Base-by-base conservation (phyloP, 2,888 invertebrate species). In the Callyntrura guangdongensis region DNA sequence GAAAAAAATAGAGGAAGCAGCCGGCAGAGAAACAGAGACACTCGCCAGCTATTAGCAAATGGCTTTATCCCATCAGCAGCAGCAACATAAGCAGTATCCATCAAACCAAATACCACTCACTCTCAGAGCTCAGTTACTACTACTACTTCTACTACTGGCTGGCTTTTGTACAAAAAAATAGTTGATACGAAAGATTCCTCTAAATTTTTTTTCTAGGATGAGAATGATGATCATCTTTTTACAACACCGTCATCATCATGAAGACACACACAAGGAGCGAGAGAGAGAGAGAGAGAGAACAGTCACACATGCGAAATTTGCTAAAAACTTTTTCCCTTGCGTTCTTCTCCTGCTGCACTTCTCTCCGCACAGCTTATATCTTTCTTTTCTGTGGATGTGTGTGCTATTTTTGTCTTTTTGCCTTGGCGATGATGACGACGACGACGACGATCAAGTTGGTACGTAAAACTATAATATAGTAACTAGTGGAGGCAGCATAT, bases 331-430 rank as follows among this genome's bases (percentile, higher is more conserved):
- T 17, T 74, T 74, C 47, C 22, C 64, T 61, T 61, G 12, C 22
- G 22, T 59, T 20, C 64, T 59, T 20, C 64, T 64, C 22, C 64
- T 64, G 64, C 25, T 64, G 22, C 22, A 22, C 53, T 14, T 61
- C 17, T 17, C 61, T 4, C 45, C 45, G 6, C 36, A 36, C 36
- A n/a, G 45, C 17, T 17, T n/a, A n/a, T 69, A n/a, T 36, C 45
- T n/a, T 45, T 2, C 17, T 69, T 11, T 9, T 12, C 14, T 69
- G 27, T 27, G 67, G n/a, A n/a, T 67, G 67, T 17, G 69, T 45
- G 36, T 25, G 69, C 89, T 89, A 89, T 89, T 89, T 89, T 89
- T 89, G 89, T 89, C 89, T 83, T 83, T 88, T 59, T 53, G 11
- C 64, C 49, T 45, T 17, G 79, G 20, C 12, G 59, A 67, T 67